A percentile compares a stretch with the other conserved stretches of the same genome.
These are phyloP conservation scores for Carlito syrichta DNA, from an alignment of 2,113 vertebrate species.

Conservation along the genomic window DNA sequence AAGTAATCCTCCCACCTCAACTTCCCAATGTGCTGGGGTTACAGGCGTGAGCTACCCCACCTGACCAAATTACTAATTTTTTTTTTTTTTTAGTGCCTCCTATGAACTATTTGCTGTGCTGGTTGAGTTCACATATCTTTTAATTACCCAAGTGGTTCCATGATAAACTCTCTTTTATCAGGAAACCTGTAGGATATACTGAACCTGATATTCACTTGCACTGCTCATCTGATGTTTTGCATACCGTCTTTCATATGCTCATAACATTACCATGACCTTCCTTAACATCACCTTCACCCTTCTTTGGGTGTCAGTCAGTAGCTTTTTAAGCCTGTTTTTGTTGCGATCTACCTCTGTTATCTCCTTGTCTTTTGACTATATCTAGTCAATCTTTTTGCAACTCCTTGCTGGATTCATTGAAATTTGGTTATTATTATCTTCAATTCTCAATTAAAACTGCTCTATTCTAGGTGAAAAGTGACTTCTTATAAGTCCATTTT, in stretches of 20 bases:
- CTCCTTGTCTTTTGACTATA: neutral
- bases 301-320: neutral
- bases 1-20: too few species aligned
- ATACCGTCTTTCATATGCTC: neutral
- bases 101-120: neutral
- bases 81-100: neutral
- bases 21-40: too few species aligned
- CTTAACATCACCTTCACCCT: neutral
- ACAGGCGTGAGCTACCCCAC: too few species aligned
- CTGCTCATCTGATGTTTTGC: neutral
- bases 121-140: neutral
- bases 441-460: neutral
- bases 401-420: neutral
- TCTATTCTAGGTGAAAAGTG: neutral
- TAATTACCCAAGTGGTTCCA: neutral
- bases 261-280: neutral
- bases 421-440: neutral
- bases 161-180: neutral
- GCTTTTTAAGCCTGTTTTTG: neutral
- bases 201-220: neutral
- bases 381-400: neutral
- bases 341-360: neutral
- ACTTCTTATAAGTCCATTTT: neutral
- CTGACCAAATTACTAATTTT: too few species aligned
- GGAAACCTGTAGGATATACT: neutral